Evolutionary conservation across 2,797 vertebrate species (phyloP).

Genomic region (Nyctalus aviator): DNA sequence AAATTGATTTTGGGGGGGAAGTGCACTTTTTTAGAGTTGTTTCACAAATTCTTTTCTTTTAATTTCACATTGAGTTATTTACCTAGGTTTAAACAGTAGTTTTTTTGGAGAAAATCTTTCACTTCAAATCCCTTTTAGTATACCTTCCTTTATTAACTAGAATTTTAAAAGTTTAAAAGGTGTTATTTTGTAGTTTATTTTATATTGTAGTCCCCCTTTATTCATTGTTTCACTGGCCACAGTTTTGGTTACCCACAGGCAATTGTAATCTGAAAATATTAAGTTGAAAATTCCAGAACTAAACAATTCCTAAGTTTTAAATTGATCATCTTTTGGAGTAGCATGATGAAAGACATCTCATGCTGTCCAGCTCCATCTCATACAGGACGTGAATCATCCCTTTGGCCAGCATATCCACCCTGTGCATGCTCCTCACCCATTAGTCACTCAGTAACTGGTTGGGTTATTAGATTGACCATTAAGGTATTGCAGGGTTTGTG

Average conservation of each 20-base stretch:
- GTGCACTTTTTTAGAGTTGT: conserved; percentile 28
- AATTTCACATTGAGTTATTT: conserved; percentile 49
- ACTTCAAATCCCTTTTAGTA: not conserved
- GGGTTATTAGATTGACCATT: not conserved
- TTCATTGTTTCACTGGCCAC: not conserved
- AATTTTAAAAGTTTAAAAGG: conserved; percentile 18
- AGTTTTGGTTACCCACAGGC: not conserved
- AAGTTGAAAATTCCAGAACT: not conserved
- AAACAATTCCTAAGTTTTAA: not conserved
- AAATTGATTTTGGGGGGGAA: conserved; percentile 1
- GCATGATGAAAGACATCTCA: not conserved
- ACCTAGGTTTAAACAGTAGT: conserved; percentile 14
- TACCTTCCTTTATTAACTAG: not conserved
- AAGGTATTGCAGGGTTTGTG: not conserved
- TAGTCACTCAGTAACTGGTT: not conserved
- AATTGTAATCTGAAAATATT: not conserved
- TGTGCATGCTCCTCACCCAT: not conserved
- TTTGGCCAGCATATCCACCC: not conserved
- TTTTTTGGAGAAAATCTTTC: not conserved
- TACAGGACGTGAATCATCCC: not conserved
- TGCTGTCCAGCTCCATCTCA: not conserved
- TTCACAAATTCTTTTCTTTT: conserved; percentile 22
- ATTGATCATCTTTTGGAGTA: not conserved
- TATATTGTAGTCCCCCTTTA: not conserved
- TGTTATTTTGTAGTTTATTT: conserved; percentile 50